Evolutionary conservation across 2,113 vertebrate species (phyloP), one percentile per base, ranked within the genome.

Genomic region (Nymphicus hollandicus): DNA sequence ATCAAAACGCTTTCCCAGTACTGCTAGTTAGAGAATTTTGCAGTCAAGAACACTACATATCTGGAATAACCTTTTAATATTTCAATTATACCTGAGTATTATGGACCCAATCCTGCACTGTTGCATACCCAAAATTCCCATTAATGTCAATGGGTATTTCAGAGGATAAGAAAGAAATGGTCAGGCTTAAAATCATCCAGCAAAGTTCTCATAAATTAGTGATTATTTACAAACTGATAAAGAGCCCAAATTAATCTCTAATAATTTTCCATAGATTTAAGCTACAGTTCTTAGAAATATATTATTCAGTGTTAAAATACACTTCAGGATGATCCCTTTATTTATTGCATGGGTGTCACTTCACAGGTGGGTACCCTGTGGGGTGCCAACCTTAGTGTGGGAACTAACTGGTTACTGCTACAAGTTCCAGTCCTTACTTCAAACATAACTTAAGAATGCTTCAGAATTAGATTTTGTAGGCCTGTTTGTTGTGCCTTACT

Each of bases 1-100:
- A 81, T 92, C 69, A 93, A 58, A 96, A 96, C 80, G 64, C 89
- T 96, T 96, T 94, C 91, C 89, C 43, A 81, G 55, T 65, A 90
- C 56, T 81, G 93, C 58, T 86, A 88, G 68, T 86, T 64, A 91
- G 5, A 93, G 46, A 72, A 82, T 86, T 87, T 71, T 92, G 44
- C 41, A 91, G 70, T 96, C 64, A 83, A 95, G 53, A 94, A n/a
- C n/a, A 33, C 60, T 89, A 58, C 6, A 6, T 85, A 74, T 84
- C 64, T 97, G 61, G 66, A 90, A 81, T 84, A 93, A 88, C 49
- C 63, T 92, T 97, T 95, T 69, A 89, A 63, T 69, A 53, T 95
- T 91, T 95, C 81, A 94, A 33, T 91, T 97, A 86, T 49, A 9
- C 22, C 35, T 56, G 17, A 84, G 29, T 70, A 50, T 43, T 94